These are phyloP conservation scores for Agonum fuliginosum DNA, from an alignment of 2,888 invertebrate species.

Conservation along the genomic window DNA sequence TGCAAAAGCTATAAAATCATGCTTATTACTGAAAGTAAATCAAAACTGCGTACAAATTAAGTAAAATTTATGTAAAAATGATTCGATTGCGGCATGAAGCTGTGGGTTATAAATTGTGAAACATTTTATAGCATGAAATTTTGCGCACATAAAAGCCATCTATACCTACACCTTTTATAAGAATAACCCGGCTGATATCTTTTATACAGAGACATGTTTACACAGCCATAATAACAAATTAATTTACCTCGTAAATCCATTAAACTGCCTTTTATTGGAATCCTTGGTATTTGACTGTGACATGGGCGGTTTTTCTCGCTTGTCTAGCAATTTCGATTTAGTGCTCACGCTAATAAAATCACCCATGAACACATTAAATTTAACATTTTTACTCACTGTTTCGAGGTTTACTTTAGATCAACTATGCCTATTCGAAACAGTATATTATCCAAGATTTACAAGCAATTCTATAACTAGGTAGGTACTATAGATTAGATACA, in stretches of 20 bases:
- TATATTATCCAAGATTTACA: neutral
- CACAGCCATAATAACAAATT: slow-evolving; percentile 44
- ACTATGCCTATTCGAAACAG: slow-evolving; percentile 16
- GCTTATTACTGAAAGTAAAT: slow-evolving; percentile 21
- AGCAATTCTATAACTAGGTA: no score
- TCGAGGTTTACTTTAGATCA: neutral
- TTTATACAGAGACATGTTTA: slow-evolving; percentile 41
- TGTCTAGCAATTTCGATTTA: slow-evolving; percentile 14
- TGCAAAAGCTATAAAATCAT: slow-evolving; percentile 8
- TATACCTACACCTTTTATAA: slow-evolving; percentile 10
- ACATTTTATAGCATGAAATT: slow-evolving; percentile 24
- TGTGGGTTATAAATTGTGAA: slow-evolving; percentile 7
- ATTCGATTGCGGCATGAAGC: neutral
- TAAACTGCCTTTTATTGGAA: slow-evolving; percentile 32
- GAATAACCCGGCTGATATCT: slow-evolving; percentile 36
- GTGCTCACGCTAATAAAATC: neutral
- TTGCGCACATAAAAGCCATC: slow-evolving; percentile 34
- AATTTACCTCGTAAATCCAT: slow-evolving; percentile 47
- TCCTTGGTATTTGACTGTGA: slow-evolving; percentile 25
- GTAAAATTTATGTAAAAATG: slow-evolving; percentile 42
- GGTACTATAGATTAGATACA: no score
- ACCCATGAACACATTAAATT: slow-evolving; percentile 28
- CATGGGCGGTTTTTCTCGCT: neutral
- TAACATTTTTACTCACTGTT: slow-evolving; percentile 3
- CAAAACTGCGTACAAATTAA: slow-evolving; percentile 24